Base-by-base conservation (phyloP, 2,888 invertebrate species). In the Volucella inflata region DNA sequence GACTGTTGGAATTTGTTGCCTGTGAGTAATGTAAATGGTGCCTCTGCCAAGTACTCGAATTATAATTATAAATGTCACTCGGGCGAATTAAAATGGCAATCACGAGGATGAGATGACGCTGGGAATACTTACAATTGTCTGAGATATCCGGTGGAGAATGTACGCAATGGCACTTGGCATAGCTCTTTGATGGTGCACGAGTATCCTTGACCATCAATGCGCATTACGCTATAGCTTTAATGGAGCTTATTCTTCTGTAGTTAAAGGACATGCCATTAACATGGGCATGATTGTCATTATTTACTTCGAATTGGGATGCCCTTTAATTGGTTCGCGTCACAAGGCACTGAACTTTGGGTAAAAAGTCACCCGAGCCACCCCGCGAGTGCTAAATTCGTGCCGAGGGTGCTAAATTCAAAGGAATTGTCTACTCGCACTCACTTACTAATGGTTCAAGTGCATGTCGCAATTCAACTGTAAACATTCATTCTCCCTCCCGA, bases 61-160 rank as follows among this genome's bases (percentile, higher is more conserved):
- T 80, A 71, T 75, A 80, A 84, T 80, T 84, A 84, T 75, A 75
- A 84, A 75, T 75, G 80, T 67, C 84, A 70, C 70, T 84, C 60
- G 62, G 65, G 84, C 65, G 84, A 67, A 84, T 83, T 83, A 65
- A 79, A 83, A 84, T 79, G 59, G 44, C 60, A 53, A 84, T 79
- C 74, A 79, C 79, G 72, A 59, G 17, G 60, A 72, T 57, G 62
- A 60, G 72, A 78, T 67, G 48, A 72, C 55, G 68, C 72, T 67
- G 59, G 68, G 40, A 65, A 16, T 14, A 42, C 70, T 72, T 70
- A 59, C 62, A 79, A 75, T 59, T 67, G 59, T 72, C 40, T 65
- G 40, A 50, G 59, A 51, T 48, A 38, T 16, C 50, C 50, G 46
- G 3, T 12, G 9, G 12, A 8, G 12, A 59, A 14, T 44, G 21